Evolutionary conservation across 2,888 invertebrate genomes (phyloP).

Genomic region (Acholoe squamosa): DNA sequence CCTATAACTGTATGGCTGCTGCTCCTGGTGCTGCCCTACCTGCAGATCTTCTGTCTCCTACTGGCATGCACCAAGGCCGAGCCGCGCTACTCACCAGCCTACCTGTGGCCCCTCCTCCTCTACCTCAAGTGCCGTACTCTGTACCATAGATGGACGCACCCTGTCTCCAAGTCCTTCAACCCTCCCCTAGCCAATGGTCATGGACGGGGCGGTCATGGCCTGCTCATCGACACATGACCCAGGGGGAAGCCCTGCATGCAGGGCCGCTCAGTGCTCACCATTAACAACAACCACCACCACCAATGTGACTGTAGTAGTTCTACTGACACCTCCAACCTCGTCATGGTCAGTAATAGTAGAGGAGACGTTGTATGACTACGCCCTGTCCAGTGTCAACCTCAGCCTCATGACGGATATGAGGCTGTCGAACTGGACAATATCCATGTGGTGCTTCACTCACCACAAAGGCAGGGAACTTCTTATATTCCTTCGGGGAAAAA

Average conservation of each 20-base stretch:
- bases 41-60: constrained; percentile 78
- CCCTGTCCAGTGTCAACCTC: not conserved
- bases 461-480: not conserved
- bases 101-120: constrained; percentile 78
- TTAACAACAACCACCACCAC: not conserved
- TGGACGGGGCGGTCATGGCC: constrained; percentile 58
- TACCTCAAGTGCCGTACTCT: constrained; percentile 69
- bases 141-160: constrained; percentile 48
- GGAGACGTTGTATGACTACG: constrained; percentile 31
- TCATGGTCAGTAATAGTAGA: not conserved
- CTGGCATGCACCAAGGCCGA: constrained; percentile 79
- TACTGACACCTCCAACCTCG: not conserved
- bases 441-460: not conserved
- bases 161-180: constrained; percentile 70
- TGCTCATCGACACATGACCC: constrained; percentile 75
- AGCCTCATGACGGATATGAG: too few species aligned
- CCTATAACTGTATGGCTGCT: constrained; percentile 77
- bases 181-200: constrained; percentile 73
- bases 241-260: constrained; percentile 57
- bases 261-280: constrained; percentile 13
- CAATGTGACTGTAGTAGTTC: not conserved
- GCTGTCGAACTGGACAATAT: not conserved
- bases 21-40: constrained; percentile 76
- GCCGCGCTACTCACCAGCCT: constrained; percentile 77
- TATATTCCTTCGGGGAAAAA: not conserved